Evolutionary conservation across 2,888 invertebrate genomes (phyloP).

Genomic region (Aphidius colemani): DNA sequence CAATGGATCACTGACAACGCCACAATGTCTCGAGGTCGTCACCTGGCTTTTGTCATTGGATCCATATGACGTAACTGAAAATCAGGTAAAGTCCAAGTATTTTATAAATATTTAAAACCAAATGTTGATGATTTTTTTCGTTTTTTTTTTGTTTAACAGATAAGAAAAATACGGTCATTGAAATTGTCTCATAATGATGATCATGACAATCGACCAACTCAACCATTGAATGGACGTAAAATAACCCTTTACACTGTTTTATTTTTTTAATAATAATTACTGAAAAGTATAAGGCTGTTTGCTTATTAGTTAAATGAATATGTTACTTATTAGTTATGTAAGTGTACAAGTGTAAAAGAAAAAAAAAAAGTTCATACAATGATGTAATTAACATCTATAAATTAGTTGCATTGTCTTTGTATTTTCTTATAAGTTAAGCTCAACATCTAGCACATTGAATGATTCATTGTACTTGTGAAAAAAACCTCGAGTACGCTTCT

Average conservation of each 20-base stretch:
- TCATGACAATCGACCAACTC: conserved; percentile 21
- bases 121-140: not conserved
- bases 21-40: conserved; percentile 62
- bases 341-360: no score
- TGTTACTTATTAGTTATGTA: no score
- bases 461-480: no score
- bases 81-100: conserved; percentile 16
- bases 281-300: no score
- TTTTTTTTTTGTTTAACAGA: conserved; percentile 6
- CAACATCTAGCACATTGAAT: no score
- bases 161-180: conserved; percentile 12
- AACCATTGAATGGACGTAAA: conserved; percentile 22
- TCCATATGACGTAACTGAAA: not conserved
- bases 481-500: no score
- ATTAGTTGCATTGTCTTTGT: no score
- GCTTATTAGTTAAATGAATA: no score
- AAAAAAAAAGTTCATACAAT: no score
- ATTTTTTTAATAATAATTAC: no score
- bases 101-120: not conserved
- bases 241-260: not conserved
- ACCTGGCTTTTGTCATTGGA: conserved; percentile 62
- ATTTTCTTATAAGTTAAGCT: no score
- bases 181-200: conserved; percentile 10
- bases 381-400: no score
- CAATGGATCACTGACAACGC: conserved; percentile 64